Base-by-base conservation (phyloP, 2,888 invertebrate species). In the Tenodera sinensis region DNA sequence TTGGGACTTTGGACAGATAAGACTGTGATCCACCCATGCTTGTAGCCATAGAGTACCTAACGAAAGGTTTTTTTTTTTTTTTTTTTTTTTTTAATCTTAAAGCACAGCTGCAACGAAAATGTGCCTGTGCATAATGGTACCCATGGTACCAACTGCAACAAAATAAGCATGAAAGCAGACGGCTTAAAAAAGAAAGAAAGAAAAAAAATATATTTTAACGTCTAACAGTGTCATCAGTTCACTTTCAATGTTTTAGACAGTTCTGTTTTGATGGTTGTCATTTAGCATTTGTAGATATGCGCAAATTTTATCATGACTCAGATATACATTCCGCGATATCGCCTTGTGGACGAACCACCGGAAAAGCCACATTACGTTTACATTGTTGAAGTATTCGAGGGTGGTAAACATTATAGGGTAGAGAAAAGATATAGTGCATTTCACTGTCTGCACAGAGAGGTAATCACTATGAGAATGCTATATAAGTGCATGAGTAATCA, bases 401-500 rank as follows among this genome's bases (percentile, higher is more conserved):
- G 92, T 88, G 92, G 93, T 28, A 92, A 92, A 90, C 92, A 93
- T 89, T 93, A 93, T 90, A 91, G 91, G 86, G 92, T 94, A 85
- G 94, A 95, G 91, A 94, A 93, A 91, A 92, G 95, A 92, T 95
- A 95, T 92, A 94, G 94, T 90, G 94, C 95, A 91, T 95, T 95
- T 92, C 95, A 94, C 91, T 93, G 94, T 81, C 92, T 95, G 30
- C 95, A 95, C 91, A 94, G 95, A 91, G 93, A 94, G 93, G 95
- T 95, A 93, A 91, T 91, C 89, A 88, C 20, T n/a, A 83, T 28
- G 0, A 3, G 20, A 71, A 71, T 20, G 2, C 20, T 20, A 30
- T 30, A 30, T 30, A 4, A 71, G 54, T 4, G 20, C 6, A 20
- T 71, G 54, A 0, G 4, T 71, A 4, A 71, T 71, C 54, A 20